A percentile compares a stretch with the other conserved stretches of the same genome.
phyloP scores from a whole-genome alignment of 2,113 vertebrate species.

The Coryphaenoides rupestris region DNA sequence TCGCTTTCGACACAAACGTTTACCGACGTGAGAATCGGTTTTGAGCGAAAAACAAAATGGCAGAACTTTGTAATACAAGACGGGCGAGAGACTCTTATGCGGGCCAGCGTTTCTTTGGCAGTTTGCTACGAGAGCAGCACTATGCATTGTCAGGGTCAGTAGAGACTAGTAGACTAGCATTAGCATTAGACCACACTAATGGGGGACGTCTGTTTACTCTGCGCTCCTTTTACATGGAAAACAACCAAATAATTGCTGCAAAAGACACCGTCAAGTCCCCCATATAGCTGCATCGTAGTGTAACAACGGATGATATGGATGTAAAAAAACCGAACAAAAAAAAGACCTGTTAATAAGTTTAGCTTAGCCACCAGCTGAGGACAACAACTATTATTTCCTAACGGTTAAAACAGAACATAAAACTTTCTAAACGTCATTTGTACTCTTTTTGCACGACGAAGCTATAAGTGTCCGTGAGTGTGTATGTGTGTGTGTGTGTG shows the following conservation, averaged over 20 bases:
- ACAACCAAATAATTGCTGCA: constrained; percentile 68
- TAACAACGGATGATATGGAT: constrained; percentile 51
- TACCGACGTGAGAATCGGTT: neutral
- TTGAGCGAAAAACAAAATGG: too few species aligned
- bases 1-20: neutral
- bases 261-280: constrained; percentile 35
- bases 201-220: constrained; percentile 14
- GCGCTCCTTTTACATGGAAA: constrained; percentile 33
- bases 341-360: constrained; percentile 36
- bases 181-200: constrained; percentile 29
- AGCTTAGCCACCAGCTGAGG: constrained; percentile 39
- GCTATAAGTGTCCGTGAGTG: constrained; percentile 60
- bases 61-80: neutral
- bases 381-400: constrained; percentile 44
- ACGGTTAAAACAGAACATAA: too few species aligned
- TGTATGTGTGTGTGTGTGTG: too few species aligned
- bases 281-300: constrained; percentile 34
- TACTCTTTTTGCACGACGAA: constrained; percentile 69
- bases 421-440: constrained; percentile 51
- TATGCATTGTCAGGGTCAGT: constrained; percentile 58
- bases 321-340: too few species aligned
- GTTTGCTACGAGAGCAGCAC: constrained; percentile 52
- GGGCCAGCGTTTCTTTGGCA: constrained; percentile 35
- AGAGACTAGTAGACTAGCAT: too few species aligned
- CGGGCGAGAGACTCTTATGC: constrained; percentile 11